Conservation (phyloP, 2,797 vertebrate genomes). For the Benthosema pterotum region DNA sequence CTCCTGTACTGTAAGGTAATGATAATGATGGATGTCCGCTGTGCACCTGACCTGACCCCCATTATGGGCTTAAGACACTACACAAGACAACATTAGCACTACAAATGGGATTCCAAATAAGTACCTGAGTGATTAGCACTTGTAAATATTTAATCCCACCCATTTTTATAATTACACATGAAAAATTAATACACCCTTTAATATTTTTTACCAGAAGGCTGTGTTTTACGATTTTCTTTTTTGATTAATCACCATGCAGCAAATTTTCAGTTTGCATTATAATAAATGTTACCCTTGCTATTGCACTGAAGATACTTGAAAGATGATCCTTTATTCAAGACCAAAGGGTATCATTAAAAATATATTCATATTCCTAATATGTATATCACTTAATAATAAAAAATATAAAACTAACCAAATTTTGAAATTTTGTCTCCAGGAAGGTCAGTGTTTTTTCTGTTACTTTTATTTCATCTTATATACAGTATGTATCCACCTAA, state of each 20-base stretch:
- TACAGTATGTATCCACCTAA: too few species aligned
- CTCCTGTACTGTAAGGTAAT: too few species aligned
- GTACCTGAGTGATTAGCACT: slow-evolving; percentile 64
- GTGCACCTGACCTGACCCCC: too few species aligned
- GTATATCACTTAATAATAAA: background rate
- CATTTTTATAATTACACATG: slow-evolving; percentile 79
- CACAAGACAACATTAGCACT: slow-evolving; percentile 27
- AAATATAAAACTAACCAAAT: too few species aligned
- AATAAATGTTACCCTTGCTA: slow-evolving; percentile 63
- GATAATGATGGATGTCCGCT: too few species aligned
- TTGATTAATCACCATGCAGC: slow-evolving; percentile 72
- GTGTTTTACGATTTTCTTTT: slow-evolving; percentile 64
- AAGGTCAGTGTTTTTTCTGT: background rate
- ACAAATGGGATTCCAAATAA: slow-evolving; percentile 51
- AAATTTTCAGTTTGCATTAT: slow-evolving; percentile 67
- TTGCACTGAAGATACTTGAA: slow-evolving; percentile 36
- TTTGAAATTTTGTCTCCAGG: too few species aligned
- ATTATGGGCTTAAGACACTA: too few species aligned
- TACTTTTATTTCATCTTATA: background rate
- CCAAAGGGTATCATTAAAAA: slow-evolving; percentile 44
- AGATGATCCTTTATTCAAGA: slow-evolving; percentile 38
- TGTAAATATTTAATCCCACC: slow-evolving; percentile 75
- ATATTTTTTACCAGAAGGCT: slow-evolving; percentile 67
- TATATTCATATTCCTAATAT: slow-evolving; percentile 37
- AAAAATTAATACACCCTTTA: slow-evolving; percentile 75